These are phyloP conservation scores for Chloroceryle aenea DNA, from an alignment of 2,113 vertebrate species.

Conservation along the genomic window DNA sequence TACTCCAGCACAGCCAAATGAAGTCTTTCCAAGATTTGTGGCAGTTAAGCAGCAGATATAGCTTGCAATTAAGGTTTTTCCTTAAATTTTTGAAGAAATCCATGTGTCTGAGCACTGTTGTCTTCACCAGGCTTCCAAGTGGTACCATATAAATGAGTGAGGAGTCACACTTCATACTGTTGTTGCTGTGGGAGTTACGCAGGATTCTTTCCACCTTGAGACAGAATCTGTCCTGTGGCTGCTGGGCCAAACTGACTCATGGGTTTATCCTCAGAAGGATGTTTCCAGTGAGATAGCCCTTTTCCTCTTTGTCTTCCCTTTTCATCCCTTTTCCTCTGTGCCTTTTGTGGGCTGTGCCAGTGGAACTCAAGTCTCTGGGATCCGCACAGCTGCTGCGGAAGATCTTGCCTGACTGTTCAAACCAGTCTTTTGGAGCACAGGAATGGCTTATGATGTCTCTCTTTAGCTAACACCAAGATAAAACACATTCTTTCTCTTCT, in stretches of 20 bases:
- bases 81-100: not conserved
- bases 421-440: not conserved
- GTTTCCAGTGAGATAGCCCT: not conserved
- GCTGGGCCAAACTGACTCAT: not conserved
- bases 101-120: not conserved
- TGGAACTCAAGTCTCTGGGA: not conserved
- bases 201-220: not conserved
- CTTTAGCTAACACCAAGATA: not conserved
- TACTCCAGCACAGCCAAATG: not conserved
- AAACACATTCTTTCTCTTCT: not conserved
- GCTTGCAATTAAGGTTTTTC: not conserved
- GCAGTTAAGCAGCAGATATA: not conserved
- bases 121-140: not conserved
- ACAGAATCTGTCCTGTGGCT: not conserved
- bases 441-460: not conserved
- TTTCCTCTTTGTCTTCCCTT: not conserved
- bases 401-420: not conserved
- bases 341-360: not conserved
- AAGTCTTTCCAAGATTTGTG: not conserved
- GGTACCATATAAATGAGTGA: not conserved
- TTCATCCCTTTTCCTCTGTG: not conserved
- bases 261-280: not conserved
- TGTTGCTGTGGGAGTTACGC: not conserved
- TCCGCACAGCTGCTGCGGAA: fast-evolving
- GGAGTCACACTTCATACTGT: not conserved